Evolutionary conservation across 92 coral and sea anemone genomes (phyloP), one percentile per base, ranked within the genome.

Genomic region (Chrysogorgia sp.): DNA sequence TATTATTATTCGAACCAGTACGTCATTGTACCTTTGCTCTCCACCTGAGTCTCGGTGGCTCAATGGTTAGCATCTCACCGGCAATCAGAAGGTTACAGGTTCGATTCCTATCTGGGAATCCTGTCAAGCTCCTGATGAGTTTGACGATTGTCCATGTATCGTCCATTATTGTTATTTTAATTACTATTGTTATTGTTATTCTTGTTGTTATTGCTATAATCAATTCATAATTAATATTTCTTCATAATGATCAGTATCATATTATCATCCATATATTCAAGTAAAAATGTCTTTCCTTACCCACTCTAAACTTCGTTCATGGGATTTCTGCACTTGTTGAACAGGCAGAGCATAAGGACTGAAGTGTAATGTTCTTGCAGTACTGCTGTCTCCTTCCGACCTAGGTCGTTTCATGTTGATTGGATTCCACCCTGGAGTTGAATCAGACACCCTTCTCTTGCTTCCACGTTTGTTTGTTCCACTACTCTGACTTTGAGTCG

Each of bases 391-490:
- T 12, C 59, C 76, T 53, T 69, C 76, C 0, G 76, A 69, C 20
- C 60, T 49, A 0, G 76, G 76, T 41, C 76, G 76, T 19, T 69
- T 69, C 60, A 24, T 69, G 30, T 69, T 45, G 0, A 10, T 13
- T 10, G 76, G 76, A 10, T 69, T 37, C 76, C 59, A 69, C 0
- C 76, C 60, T 8, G 40, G 60, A 3, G 76, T 69, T 0, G 76
- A 45, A 30, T 69, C 76, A 7, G 76, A 69, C 40, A 69, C 76
- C 20, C 76, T 69, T 37, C 76, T 49, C 56, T 69, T 69, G 13
- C 60, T 28, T 12, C 76, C 76, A 10, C 35, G 76, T 26, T n/a
- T 45, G 10, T 9, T 29, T 22, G 33, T 13, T 0, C 14, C 31
- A 13, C 32, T 40, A 7, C 30, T 15, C 34, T 26, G 60, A 69